Percentiles rank a stretch among this genome's conserved stretches.
Evolutionary conservation across 2,797 vertebrate genomes (phyloP).

Genomic region (Artibeus jamaicensis): DNA sequence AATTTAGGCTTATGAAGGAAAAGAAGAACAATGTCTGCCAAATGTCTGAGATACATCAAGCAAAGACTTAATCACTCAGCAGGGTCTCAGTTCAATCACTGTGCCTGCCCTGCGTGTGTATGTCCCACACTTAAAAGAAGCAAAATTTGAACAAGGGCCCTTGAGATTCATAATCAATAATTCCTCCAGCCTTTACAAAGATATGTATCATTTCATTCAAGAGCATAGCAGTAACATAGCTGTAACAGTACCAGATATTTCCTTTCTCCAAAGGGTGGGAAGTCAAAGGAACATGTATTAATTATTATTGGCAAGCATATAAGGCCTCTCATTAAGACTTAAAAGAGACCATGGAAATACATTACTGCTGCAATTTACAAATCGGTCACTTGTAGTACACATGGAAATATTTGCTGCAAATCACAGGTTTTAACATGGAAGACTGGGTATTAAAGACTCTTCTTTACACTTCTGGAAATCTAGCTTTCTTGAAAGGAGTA

Average conservation of each 20-base stretch:
- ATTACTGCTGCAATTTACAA: constrained; percentile 15
- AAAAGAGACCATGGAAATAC: background rate
- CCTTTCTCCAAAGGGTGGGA: background rate
- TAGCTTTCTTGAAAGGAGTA: background rate
- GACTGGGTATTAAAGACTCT: background rate
- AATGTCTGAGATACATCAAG: constrained; percentile 62
- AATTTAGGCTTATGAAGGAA: constrained; percentile 50
- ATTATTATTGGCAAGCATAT: constrained; percentile 44
- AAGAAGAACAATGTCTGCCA: constrained; percentile 54
- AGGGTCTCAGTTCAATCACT: constrained; percentile 48
- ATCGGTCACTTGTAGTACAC: background rate
- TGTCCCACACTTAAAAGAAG: constrained; percentile 35
- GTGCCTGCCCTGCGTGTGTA: constrained; percentile 26
- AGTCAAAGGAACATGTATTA: constrained; percentile 43
- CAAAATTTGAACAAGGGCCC: constrained; percentile 44
- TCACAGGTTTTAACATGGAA: background rate
- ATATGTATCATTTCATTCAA: constrained; percentile 36
- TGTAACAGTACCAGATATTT: constrained; percentile 8
- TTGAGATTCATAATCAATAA: constrained; percentile 56
- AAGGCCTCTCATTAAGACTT: constrained; percentile 7
- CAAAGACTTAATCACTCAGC: constrained; percentile 58
- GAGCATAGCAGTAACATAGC: constrained; percentile 2
- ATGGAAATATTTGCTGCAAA: background rate
- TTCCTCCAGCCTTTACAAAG: constrained; percentile 43
- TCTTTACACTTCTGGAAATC: background rate